Base-by-base conservation (phyloP, 2,113 vertebrate genomes). In the Melanerpes formicivorus region DNA sequence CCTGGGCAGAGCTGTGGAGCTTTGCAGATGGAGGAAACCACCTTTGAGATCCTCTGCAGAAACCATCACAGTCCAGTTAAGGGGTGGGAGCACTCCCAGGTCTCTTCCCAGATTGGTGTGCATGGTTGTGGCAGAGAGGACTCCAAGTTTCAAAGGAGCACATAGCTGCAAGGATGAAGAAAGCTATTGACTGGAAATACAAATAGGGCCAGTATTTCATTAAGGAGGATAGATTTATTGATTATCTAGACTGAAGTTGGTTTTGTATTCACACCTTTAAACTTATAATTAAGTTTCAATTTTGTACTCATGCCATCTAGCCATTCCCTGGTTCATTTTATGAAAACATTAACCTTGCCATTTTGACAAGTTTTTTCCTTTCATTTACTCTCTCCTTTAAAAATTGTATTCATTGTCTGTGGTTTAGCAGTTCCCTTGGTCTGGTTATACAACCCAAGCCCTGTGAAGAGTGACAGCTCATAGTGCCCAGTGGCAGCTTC, bases 301-400 rank as follows among this genome's bases (percentile, higher is more conserved):
- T 87, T 87, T 90, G 58, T 30, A 30, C 44, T 94, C n/a, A 7
- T 2, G 40, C 22, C 1, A 1, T 63, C 70, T 84, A 82, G 55
- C 66, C 48, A 69, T 94, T 93, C 88, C 80, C 93, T 86, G 70
- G 91, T 96, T 97, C 88, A 74, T 90, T 96, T 94, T 96, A 90
- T 92, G 81, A 90, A 95, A 95, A 87, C 90, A 90, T 92, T 95
- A 96, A 96, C 93, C 94, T 93, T 96, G 94, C 92, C 92, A 93
- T 90, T 95, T 95, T 93, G 93, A 90, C 74, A 90, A 93, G 48
- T 90, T 95, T 78, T 93, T 94, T 32, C 76, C 46, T 95, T 94
- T 95, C 79, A 84, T 96, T 96, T 96, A 93, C 40, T 85, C 66
- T 91, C 87, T 95, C 73, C 70, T 91, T 97, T 95, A 88, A 94